Conservation (phyloP, 2,113 vertebrate species). For the Prietella phreatophila region DNA sequence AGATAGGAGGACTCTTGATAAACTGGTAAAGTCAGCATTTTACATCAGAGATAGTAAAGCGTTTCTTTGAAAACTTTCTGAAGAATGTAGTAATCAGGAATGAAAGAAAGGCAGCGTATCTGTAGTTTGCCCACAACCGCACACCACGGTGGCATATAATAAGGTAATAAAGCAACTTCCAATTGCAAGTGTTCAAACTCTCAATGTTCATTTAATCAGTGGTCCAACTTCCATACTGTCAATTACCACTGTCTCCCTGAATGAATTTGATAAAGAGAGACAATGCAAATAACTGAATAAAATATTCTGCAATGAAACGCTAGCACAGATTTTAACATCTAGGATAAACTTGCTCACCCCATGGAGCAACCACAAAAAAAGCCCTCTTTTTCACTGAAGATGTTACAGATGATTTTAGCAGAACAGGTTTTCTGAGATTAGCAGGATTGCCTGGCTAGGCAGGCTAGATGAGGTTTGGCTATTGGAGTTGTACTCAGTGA, state of each 20-base stretch:
- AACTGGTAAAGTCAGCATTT: constrained; percentile 6
- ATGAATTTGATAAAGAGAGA: neutral
- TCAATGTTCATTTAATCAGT: neutral
- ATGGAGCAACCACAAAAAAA: neutral
- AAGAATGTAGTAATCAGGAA: neutral
- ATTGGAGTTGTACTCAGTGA: neutral
- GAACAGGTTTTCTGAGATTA: constrained; percentile 25
- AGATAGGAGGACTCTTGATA: constrained; percentile 3
- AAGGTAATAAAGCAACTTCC: neutral
- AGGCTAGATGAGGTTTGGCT: neutral
- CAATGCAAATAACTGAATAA: neutral
- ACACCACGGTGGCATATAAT: neutral
- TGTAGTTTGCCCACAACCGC: neutral
- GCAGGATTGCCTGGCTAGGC: neutral
- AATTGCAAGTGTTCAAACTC: neutral
- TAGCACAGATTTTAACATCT: neutral
- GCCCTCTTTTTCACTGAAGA: neutral
- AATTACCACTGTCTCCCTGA: neutral
- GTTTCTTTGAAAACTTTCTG: neutral
- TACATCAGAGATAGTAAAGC: constrained; percentile 19
- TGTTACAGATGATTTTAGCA: neutral
- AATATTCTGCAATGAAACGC: neutral
- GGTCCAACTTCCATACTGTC: constrained; percentile 1
- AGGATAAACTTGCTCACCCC: constrained; percentile 4
- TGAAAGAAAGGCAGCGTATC: neutral